phyloP scores from a whole-genome alignment of 2,888 invertebrate species.

The Lycia hirtaria region DNA sequence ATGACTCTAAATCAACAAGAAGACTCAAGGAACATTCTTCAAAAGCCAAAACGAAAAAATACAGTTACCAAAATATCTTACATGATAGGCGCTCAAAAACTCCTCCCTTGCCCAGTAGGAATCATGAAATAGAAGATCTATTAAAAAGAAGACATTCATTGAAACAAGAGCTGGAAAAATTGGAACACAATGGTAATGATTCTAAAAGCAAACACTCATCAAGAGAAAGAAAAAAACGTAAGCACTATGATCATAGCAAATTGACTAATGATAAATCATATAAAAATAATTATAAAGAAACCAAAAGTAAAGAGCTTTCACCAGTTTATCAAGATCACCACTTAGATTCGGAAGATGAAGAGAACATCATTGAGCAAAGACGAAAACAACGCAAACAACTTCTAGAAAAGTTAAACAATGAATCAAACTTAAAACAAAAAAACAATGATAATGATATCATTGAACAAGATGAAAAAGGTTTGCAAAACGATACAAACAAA shows the following conservation, averaged over 20 bases:
- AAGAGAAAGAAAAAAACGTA: constrained; percentile 50
- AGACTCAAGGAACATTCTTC: constrained; percentile 53
- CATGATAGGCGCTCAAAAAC: constrained; percentile 63
- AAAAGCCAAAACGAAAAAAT: constrained; percentile 53
- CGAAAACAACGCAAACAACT: constrained; percentile 95
- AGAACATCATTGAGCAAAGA: constrained; percentile 94
- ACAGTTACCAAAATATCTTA: constrained; percentile 48
- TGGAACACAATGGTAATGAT: constrained; percentile 51
- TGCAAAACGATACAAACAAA: constrained; percentile 20
- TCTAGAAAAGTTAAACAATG: constrained; percentile 82
- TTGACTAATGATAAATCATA: constrained; percentile 15
- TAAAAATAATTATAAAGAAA: constrained; percentile 34
- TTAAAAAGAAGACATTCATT: constrained; percentile 68
- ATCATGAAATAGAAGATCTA: constrained; percentile 67
- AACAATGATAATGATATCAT: constrained; percentile 35
- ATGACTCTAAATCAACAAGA: constrained; percentile 53
- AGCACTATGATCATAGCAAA: constrained; percentile 47
- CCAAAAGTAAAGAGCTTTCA: constrained; percentile 43
- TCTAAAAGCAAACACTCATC: constrained; percentile 39
- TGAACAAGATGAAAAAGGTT: constrained; percentile 24
- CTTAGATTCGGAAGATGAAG: constrained; percentile 93
- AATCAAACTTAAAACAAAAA: constrained; percentile 39
- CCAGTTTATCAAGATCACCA: constrained; percentile 86
- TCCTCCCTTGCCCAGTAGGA: constrained; percentile 67
- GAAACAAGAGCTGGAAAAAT: constrained; percentile 64